Evolutionary conservation across 2,797 vertebrate genomes (phyloP).

Genomic region (Xyrichtys novacula): DNA sequence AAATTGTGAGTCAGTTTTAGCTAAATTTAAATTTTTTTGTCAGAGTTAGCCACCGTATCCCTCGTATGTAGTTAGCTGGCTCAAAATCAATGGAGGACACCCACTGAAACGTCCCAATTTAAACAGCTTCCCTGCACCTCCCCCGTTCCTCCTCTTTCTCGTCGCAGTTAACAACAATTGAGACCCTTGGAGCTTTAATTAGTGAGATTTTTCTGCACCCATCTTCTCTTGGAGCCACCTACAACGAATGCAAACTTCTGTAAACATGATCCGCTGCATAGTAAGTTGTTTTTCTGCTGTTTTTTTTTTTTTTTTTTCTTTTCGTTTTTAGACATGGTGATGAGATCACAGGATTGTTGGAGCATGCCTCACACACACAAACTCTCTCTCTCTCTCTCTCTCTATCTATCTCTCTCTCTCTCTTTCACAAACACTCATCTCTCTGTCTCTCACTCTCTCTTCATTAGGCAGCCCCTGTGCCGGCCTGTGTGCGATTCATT

Average conservation of each 20-base stretch:
- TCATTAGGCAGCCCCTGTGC: slow-evolving; percentile 82
- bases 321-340: slow-evolving; percentile 64
- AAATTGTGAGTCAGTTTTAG: background rate
- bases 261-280: slow-evolving; percentile 81
- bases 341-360: slow-evolving; percentile 77
- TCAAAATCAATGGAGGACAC: slow-evolving; percentile 33
- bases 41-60: background rate
- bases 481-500: slow-evolving; percentile 83
- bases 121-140: slow-evolving; percentile 53
- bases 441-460: slow-evolving; percentile 75
- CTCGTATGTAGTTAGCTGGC: background rate
- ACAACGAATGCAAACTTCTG: slow-evolving; percentile 71
- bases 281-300: slow-evolving; percentile 77
- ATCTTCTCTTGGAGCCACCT: slow-evolving; percentile 74
- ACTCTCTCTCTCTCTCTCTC: slow-evolving; percentile 27
- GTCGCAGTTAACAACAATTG: slow-evolving; percentile 91
- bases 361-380: slow-evolving; percentile 63
- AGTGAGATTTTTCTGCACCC: slow-evolving; percentile 86
- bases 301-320: slow-evolving; percentile 47
- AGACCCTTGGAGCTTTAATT: slow-evolving; percentile 95
- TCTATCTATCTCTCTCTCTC: slow-evolving; percentile 8
- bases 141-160: slow-evolving; percentile 74
- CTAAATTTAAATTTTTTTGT: background rate
- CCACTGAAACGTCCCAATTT: slow-evolving; percentile 62
- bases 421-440: slow-evolving; percentile 40